Evolutionary conservation across 2,113 vertebrate genomes (phyloP).

Genomic region (Dermatemys mawii): DNA sequence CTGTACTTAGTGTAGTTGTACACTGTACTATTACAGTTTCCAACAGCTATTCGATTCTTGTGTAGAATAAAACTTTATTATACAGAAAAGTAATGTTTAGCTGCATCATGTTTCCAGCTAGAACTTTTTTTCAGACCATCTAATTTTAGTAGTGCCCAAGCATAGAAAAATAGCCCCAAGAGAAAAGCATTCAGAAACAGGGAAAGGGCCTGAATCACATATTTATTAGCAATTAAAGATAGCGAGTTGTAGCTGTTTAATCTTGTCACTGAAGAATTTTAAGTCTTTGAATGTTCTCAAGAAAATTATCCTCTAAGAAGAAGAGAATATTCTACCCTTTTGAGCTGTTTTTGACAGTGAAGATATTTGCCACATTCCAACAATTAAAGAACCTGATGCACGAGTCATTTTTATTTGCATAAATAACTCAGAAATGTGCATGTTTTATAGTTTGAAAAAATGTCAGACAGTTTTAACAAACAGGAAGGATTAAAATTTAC

Average conservation of each 20-base stretch:
- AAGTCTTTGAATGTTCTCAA: not conserved
- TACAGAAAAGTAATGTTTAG: slow-evolving; percentile 29
- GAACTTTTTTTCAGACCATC: not conserved
- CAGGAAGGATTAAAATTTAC: not conserved
- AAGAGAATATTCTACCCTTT: not conserved
- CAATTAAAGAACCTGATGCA: not conserved
- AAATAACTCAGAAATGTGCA: not conserved
- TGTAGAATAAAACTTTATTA: slow-evolving; percentile 51
- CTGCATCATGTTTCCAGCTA: slow-evolving; percentile 31
- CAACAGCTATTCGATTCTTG: slow-evolving; percentile 1
- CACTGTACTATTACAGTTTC: slow-evolving; percentile 38
- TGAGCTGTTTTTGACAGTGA: not conserved
- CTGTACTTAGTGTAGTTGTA: slow-evolving; percentile 38
- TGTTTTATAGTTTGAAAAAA: not conserved
- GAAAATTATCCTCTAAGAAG: not conserved
- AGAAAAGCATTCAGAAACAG: not conserved
- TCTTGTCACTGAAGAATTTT: not conserved
- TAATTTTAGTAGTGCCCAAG: not conserved
- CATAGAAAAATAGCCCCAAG: not conserved
- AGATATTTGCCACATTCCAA: not conserved
- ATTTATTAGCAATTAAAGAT: not conserved
- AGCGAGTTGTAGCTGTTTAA: not conserved
- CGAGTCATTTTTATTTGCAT: not conserved
- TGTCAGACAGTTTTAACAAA: not conserved
- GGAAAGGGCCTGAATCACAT: not conserved